Percentiles rank a stretch among this genome's conserved stretches.
Conservation (phyloP, 1,140 invertebrate species). For the Drosophila mojavensis region DNA sequence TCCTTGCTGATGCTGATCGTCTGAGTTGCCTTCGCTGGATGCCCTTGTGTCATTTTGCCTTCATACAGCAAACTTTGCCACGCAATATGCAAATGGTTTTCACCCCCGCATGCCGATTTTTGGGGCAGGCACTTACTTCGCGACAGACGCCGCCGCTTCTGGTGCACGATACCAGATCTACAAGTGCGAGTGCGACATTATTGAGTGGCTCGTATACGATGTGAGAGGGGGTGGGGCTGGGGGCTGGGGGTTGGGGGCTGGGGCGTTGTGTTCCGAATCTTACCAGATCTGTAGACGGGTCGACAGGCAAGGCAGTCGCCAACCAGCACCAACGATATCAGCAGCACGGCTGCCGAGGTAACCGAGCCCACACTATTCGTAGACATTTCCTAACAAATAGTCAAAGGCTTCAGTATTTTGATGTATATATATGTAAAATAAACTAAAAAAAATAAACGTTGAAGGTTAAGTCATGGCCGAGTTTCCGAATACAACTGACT, state of each 20-base stretch:
- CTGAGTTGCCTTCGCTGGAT: no score
- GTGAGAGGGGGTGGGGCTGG: no score
- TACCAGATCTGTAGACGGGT: background rate
- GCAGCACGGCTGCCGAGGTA: background rate
- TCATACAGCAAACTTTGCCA: conserved; percentile 49
- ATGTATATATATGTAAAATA: background rate
- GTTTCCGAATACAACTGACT: conserved; percentile 3
- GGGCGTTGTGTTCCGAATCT: background rate
- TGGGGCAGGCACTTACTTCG: conserved; percentile 19
- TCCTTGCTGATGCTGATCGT: no score
- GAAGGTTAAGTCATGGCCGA: conserved; percentile 26
- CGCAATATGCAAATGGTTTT: conserved; percentile 36
- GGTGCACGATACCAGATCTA: conserved; percentile 38
- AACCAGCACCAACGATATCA: background rate
- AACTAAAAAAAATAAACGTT: background rate
- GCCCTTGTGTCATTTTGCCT: no score
- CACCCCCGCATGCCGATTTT: background rate
- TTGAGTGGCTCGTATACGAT: background rate
- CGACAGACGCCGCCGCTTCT: conserved; percentile 15
- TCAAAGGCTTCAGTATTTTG: background rate
- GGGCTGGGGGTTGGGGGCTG: no score
- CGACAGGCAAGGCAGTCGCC: background rate
- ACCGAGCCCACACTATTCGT: background rate
- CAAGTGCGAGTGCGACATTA: background rate
- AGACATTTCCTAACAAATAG: background rate